Base-by-base conservation (phyloP, 2,888 invertebrate genomes). In the Antitype chi region DNA sequence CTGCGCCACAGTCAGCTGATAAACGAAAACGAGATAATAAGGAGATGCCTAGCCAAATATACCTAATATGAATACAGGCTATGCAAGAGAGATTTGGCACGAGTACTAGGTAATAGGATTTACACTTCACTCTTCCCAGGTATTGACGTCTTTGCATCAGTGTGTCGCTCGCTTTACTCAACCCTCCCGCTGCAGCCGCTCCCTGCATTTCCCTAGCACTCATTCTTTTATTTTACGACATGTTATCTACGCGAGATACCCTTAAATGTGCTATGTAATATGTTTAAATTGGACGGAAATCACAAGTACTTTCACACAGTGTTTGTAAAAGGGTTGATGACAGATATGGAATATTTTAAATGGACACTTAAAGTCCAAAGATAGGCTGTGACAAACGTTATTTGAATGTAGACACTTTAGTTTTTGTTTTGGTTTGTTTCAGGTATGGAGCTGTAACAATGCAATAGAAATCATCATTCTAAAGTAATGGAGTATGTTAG, bases 141-240 rank as follows among this genome's bases (percentile, higher is more conserved):
- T 85, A 82, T 70, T 79, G 76, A 78, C 81, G 85, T 76, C 64
- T 86, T 59, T 70, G 32, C 76, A 57, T 43, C 43, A 87, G 81
- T 85, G 76, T 88, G 73, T 68, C 78, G 71, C 78, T 60, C 63
- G 80, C 86, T 75, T 89, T 80, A 88, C 86, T 82, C 81, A 90
- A 90, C 91, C 92, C 92, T 91, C 84, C 81, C 55, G 66, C 87
- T 89, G 89, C 90, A 85, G 84, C 76, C 71, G 81, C 75, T 85
- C 87, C 80, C 78, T 90, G 88, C 88, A 88, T 89, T 90, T 89
- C 83, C 87, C 76, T 84, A 74, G 76, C 90, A 90, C 89, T 91
- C 90, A 90, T 90, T 87, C 85, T 91, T 93, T 94, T 92, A 92
- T 94, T 94, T 94, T 94, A 95, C 91, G 94, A 93, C 87, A 84